A percentile compares a stretch with the other conserved stretches of the same genome.
These are phyloP conservation scores for Mythimna albipuncta DNA, from an alignment of 2,888 invertebrate genomes.

Conservation along the genomic window DNA sequence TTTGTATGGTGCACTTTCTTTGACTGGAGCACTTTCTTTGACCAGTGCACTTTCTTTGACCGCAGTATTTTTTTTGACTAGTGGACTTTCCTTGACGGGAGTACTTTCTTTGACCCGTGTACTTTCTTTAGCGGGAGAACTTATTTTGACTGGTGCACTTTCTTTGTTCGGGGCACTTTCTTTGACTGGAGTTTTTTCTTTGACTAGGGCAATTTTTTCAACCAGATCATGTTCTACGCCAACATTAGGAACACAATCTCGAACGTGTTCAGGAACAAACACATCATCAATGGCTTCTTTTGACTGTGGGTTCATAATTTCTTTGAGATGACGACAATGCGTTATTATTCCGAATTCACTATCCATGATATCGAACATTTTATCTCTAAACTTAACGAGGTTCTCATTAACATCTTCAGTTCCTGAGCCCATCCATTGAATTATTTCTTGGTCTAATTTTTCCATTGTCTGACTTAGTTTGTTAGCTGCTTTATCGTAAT, in stretches of 20 bases:
- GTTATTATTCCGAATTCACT: constrained; percentile 70
- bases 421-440: constrained; percentile 73
- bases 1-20: background rate
- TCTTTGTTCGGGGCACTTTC: too few relatives aligned
- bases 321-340: constrained; percentile 67
- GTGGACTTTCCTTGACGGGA: background rate
- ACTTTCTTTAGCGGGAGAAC: background rate
- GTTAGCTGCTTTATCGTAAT: constrained; percentile 59
- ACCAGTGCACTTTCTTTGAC: background rate
- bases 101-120: background rate
- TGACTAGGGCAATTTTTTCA: background rate
- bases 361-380: constrained; percentile 68
- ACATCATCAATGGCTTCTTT: background rate
- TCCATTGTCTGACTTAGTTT: constrained; percentile 67
- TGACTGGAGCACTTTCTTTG: too few relatives aligned
- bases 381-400: constrained; percentile 62
- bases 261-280: background rate
- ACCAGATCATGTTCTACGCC: background rate
- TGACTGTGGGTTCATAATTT: constrained; percentile 29
- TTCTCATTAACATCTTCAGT: constrained; percentile 59
- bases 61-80: background rate
- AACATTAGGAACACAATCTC: background rate
- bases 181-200: background rate
- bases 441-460: constrained; percentile 73
- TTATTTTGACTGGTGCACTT: too few relatives aligned